These are phyloP conservation scores for Hetaerina titia DNA, from an alignment of 2,888 invertebrate genomes.

Conservation along the genomic window DNA sequence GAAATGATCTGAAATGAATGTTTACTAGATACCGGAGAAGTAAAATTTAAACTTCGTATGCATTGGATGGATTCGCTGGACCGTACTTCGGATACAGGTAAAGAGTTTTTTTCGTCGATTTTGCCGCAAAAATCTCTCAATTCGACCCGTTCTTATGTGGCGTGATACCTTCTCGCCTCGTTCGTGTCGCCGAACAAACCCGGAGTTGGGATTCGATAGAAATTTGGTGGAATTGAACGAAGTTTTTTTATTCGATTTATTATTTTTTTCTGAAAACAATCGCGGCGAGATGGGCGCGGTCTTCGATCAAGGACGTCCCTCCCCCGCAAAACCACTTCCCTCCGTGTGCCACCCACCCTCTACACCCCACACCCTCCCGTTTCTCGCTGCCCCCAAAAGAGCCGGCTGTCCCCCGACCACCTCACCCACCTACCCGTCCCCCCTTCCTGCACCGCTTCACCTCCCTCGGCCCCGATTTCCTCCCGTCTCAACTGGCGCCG, in stretches of 20 bases:
- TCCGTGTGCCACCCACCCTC: too few relatives aligned
- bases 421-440: background rate
- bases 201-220: background rate
- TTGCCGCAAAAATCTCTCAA: background rate
- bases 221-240: background rate
- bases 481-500: background rate
- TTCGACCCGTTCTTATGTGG: background rate
- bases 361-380: too few relatives aligned
- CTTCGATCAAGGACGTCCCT: background rate
- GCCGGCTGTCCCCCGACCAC: background rate
- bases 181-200: background rate
- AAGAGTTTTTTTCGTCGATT: too few relatives aligned
- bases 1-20: too few relatives aligned
- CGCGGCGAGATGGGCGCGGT: background rate
- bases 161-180: background rate
- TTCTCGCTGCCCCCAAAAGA: too few relatives aligned
- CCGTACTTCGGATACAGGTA: too few relatives aligned
- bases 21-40: too few relatives aligned
- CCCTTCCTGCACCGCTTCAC: background rate
- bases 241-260: background rate
- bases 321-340: background rate
- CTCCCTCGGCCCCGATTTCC: background rate
- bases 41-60: too few relatives aligned
- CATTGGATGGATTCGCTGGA: too few relatives aligned
- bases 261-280: background rate